Evolutionary conservation across 2,113 vertebrate genomes (phyloP).

Genomic region (Oriolus oriolus): DNA sequence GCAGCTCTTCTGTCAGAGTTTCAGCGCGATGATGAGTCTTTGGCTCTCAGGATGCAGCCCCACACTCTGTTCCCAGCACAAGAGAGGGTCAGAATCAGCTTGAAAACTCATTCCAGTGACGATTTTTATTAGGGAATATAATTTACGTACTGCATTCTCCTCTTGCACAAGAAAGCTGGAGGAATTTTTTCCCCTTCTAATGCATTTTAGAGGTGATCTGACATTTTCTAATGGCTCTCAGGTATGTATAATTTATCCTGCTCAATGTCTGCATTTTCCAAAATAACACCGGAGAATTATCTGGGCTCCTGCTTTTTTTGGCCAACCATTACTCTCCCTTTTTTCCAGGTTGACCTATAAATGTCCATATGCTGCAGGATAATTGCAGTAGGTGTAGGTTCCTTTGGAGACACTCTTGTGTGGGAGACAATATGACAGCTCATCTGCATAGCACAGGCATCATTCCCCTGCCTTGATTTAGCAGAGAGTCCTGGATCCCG

Average conservation of each 20-base stretch:
- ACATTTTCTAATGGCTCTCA: constrained; percentile 29
- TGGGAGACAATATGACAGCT: constrained; percentile 63
- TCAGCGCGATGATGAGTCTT: neutral
- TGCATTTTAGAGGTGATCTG: neutral
- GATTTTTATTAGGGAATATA: neutral
- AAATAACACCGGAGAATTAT: neutral
- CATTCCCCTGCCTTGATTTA: constrained; percentile 29
- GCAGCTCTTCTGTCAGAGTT: neutral
- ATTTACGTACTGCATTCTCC: neutral
- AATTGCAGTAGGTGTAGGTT: constrained; percentile 57
- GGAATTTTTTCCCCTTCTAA: neutral
- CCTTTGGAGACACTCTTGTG: constrained; percentile 47
- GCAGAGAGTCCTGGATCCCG: neutral
- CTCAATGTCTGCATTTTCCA: neutral
- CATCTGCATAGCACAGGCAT: constrained; percentile 53
- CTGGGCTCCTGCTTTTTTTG: constrained; percentile 30
- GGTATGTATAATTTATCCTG: constrained; percentile 23
- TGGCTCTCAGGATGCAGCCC: neutral
- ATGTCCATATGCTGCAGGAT: constrained; percentile 53
- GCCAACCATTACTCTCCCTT: neutral
- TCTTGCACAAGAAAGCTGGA: neutral
- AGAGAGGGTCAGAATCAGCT: neutral
- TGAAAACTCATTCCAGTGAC: neutral
- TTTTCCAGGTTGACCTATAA: constrained; percentile 50
- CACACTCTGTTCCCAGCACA: neutral